Percentiles rank a stretch among this genome's conserved stretches.
phyloP scores from a whole-genome alignment of 2,797 vertebrate species.

The Percopsis omiscomaycus region DNA sequence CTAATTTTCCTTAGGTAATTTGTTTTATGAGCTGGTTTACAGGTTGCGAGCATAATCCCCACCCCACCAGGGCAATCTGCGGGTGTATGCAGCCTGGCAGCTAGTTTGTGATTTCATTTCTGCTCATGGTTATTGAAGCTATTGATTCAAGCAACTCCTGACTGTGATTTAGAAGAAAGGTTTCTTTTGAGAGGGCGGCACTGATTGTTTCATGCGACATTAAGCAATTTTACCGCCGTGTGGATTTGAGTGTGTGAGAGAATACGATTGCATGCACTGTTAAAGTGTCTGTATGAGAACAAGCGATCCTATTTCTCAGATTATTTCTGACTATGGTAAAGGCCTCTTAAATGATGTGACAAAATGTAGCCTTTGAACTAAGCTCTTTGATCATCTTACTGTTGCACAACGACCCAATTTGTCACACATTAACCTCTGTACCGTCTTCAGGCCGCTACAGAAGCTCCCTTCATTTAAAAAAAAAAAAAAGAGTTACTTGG shows the following conservation, averaged over 20 bases:
- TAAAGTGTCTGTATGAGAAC: conserved; percentile 2
- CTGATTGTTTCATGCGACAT: conserved; percentile 11
- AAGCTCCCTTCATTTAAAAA: too few relatives aligned
- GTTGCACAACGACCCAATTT: background rate
- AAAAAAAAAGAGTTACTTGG: too few relatives aligned
- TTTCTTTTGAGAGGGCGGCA: conserved; percentile 9
- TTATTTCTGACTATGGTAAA: background rate
- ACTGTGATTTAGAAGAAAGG: conserved; percentile 9
- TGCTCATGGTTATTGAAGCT: conserved; percentile 14
- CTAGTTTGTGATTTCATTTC: conserved; percentile 26
- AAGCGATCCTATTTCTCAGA: background rate
- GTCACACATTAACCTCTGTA: too few relatives aligned
- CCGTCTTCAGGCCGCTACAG: too few relatives aligned
- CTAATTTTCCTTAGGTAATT: conserved; percentile 24
- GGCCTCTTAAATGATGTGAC: background rate
- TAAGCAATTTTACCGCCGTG: conserved; percentile 3
- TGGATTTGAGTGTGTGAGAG: background rate
- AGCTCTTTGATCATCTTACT: background rate
- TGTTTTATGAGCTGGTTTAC: conserved; percentile 25
- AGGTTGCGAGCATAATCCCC: conserved; percentile 19
- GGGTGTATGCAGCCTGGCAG: background rate
- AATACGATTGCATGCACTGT: conserved; percentile 20
- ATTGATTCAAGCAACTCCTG: conserved; percentile 10
- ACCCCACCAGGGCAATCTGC: background rate
- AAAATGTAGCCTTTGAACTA: background rate